Conservation (phyloP, 2,797 vertebrate species). For the Paedocypris micromegethes region DNA sequence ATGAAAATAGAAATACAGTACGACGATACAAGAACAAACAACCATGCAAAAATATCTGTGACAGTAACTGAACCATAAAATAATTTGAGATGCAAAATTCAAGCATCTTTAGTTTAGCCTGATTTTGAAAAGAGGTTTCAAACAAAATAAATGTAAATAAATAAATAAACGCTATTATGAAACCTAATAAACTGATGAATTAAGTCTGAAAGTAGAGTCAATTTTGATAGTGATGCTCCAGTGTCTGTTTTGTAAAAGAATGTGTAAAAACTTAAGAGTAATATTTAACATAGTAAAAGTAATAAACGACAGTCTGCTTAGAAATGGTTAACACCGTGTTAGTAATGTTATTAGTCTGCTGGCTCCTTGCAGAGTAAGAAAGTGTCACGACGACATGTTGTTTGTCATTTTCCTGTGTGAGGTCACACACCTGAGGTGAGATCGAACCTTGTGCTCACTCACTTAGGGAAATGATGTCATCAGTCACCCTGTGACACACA, state of each 20-base stretch:
- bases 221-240: too few species aligned
- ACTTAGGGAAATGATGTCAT: constrained; percentile 20
- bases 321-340: constrained; percentile 3
- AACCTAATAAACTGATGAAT: too few species aligned
- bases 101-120: too few species aligned
- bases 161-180: too few species aligned
- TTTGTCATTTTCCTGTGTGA: constrained; percentile 25
- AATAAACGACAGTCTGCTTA: background rate
- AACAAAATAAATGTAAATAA: too few species aligned
- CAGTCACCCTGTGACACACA: background rate
- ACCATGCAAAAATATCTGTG: constrained; percentile 10
- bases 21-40: constrained; percentile 16
- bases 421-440: constrained; percentile 38
- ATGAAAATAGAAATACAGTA: constrained; percentile 14
- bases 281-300: constrained; percentile 3
- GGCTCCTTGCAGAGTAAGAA: constrained; percentile 21
- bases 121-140: too few species aligned
- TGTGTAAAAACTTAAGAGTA: background rate
- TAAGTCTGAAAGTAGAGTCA: too few species aligned
- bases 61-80: constrained; percentile 21
- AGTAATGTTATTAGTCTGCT: constrained; percentile 39
- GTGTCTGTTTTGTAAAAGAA: too few species aligned
- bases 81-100: background rate
- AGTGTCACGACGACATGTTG: constrained; percentile 4
- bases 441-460: constrained; percentile 2